Percentiles rank a stretch among this genome's conserved stretches.
Evolutionary conservation across 2,113 vertebrate species (phyloP).

Genomic region (Sakesphorus luctuosus): DNA sequence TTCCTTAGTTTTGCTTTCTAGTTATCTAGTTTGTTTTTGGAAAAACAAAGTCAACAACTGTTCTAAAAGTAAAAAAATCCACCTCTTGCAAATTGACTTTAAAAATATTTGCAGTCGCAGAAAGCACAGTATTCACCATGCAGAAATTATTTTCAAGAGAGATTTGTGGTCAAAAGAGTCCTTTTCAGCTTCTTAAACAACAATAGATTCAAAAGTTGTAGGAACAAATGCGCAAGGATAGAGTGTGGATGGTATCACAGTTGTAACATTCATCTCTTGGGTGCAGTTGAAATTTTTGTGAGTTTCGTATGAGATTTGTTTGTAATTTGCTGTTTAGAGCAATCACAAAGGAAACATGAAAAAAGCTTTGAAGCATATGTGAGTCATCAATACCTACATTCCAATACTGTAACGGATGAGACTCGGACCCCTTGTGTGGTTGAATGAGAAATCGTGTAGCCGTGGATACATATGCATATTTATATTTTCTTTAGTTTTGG

Average conservation of each 20-base stretch:
- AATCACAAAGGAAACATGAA: conserved; percentile 32
- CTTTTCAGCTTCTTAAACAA: conserved; percentile 22
- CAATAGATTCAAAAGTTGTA: not conserved
- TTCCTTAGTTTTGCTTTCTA: not conserved
- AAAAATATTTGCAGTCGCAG: conserved; percentile 27
- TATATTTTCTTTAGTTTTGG: no score
- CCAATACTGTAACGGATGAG: not conserved
- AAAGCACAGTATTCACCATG: not conserved
- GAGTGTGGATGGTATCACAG: not conserved
- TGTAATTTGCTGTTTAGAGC: conserved; percentile 11
- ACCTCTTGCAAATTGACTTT: not conserved
- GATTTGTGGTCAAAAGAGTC: conserved; percentile 31
- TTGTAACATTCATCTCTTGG: not conserved
- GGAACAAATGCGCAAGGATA: not conserved
- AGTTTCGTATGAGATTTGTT: not conserved
- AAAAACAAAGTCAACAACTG: not conserved
- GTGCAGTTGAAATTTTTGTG: not conserved
- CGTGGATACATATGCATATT: no score
- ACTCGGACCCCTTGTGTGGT: no score
- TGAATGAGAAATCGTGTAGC: no score
- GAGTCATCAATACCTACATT: conserved; percentile 26
- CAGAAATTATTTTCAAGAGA: not conserved
- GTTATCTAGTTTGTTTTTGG: not conserved
- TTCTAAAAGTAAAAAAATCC: not conserved
- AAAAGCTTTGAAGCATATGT: not conserved